Base-by-base conservation (phyloP, 2,797 vertebrate genomes). In the Pseudomugil gertrudae region DNA sequence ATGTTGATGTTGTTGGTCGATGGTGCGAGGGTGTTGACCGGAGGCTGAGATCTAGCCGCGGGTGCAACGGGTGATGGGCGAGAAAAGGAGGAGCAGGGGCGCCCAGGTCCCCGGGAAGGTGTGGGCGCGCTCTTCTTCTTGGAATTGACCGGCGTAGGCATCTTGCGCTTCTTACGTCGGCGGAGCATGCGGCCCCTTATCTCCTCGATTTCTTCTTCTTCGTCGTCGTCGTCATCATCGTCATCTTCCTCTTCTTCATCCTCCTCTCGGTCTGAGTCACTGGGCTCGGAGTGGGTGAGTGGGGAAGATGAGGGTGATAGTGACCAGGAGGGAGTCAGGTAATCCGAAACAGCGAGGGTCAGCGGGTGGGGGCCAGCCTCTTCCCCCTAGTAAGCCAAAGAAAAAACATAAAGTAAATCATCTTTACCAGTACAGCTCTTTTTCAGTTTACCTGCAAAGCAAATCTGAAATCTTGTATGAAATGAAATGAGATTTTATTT, bases 301-400 rank as follows among this genome's bases (percentile, higher is more conserved):
- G 94, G 94, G 3, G 93, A 94, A 32, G 94, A 95, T 10, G 94
- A 95, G 36, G 94, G 94, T 0, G 94, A 95, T 11, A 95, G 74
- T 2, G 94, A 95, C 93, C 93, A 95, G 21, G 94, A 95, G 0
- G 94, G 94, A 48, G 94, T 95, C 55, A 95, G 94, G 87, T 95
- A 95, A 86, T 95, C 94, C 0, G 94, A 94, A 8, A 94, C 93
- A 0, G 91, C 90, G 40, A 95, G 92, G 59, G 94, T 94, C 19
- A 94, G 85, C 0, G 94, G 93, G 69, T 93, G 93, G 3, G 93
- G 93, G 13, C 92, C 93, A 0, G 84, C 84, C 38, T 94, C 93
- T 65, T 94, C 94, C 71, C 94, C 94, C 94, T 95, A 60, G 30
- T 38, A 13, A 51, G 26, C 66, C 19, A 60, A 32, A 78, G 2